Evolutionary conservation across 2,888 invertebrate species (phyloP).

Genomic region (Leistus spinibarbis): DNA sequence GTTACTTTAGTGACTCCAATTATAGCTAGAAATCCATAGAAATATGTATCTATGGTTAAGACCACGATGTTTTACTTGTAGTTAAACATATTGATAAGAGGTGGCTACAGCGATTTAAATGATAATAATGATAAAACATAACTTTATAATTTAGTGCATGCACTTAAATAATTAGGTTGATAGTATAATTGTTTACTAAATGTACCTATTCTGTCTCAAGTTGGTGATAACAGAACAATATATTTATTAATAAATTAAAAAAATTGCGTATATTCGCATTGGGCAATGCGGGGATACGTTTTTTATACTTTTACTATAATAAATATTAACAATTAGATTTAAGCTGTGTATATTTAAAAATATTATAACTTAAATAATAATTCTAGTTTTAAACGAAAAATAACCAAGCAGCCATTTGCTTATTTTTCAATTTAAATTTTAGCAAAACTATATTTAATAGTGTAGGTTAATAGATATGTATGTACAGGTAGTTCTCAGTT

Average conservation of each 20-base stretch:
- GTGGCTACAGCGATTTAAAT: constrained; percentile 30
- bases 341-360: not conserved
- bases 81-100: constrained; percentile 10
- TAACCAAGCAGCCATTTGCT: constrained; percentile 54
- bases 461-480: not conserved
- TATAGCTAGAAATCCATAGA: not conserved
- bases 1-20: not conserved
- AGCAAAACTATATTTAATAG: not conserved
- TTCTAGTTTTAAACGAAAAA: constrained; percentile 6
- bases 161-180: constrained; percentile 11
- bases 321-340: not conserved
- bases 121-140: not conserved
- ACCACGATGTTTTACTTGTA: not conserved
- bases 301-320: constrained; percentile 37
- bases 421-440: constrained; percentile 44
- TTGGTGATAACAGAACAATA: constrained; percentile 36
- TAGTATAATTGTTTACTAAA: not conserved
- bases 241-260: constrained; percentile 21
- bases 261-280: constrained; percentile 16
- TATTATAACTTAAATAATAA: not conserved
- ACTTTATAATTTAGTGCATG: constrained; percentile 4
- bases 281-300: constrained; percentile 28
- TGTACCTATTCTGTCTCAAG: constrained; percentile 6
- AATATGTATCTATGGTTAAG: not conserved
- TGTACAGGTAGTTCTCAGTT: not conserved